Conservation (phyloP, 2,888 invertebrate species). For the Agrotis exclamationis region DNA sequence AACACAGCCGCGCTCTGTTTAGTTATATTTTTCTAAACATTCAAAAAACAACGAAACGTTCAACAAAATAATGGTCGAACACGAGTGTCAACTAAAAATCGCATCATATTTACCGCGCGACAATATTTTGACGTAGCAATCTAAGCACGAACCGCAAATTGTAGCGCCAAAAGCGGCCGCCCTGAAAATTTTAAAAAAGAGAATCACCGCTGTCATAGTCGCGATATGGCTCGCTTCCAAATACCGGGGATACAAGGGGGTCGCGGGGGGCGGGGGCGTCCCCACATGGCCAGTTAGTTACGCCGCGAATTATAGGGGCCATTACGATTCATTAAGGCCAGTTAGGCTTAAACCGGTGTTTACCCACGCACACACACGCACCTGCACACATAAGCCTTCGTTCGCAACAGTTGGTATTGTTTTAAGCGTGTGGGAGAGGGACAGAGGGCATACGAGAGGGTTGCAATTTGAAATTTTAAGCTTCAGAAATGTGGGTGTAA, state of each 20-base stretch:
- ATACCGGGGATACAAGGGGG: conserved; percentile 71
- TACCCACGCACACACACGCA: conserved; percentile 86
- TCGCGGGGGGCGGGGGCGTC: conserved; percentile 71
- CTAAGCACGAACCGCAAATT: conserved; percentile 88
- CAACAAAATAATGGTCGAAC: conserved; percentile 30
- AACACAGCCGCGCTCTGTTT: conserved; percentile 6
- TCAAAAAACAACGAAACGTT: conserved; percentile 3
- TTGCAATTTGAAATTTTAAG: conserved; percentile 85
- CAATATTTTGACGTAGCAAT: conserved; percentile 73
- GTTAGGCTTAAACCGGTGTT: conserved; percentile 92
- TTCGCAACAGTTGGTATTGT: conserved; percentile 85
- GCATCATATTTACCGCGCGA: conserved; percentile 45
- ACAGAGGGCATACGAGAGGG: conserved; percentile 72
- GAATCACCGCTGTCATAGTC: conserved; percentile 87
- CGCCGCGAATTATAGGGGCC: conserved; percentile 92
- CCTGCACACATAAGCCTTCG: conserved; percentile 68
- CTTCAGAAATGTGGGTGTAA: conserved; percentile 85
- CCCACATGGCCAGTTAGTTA: conserved; percentile 91
- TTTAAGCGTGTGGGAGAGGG: conserved; percentile 78
- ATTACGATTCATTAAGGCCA: conserved; percentile 92
- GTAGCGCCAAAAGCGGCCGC: conserved; percentile 79
- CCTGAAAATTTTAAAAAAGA: conserved; percentile 88
- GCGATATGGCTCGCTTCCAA: conserved; percentile 90
- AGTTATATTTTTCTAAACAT: conserved; percentile 3
- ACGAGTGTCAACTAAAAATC: conserved; percentile 41